These are phyloP conservation scores for Chrysaora quinquecirrha DNA, from an alignment of 30 jellyfish, hydroid and myxozoan species.

Conservation along the genomic window DNA sequence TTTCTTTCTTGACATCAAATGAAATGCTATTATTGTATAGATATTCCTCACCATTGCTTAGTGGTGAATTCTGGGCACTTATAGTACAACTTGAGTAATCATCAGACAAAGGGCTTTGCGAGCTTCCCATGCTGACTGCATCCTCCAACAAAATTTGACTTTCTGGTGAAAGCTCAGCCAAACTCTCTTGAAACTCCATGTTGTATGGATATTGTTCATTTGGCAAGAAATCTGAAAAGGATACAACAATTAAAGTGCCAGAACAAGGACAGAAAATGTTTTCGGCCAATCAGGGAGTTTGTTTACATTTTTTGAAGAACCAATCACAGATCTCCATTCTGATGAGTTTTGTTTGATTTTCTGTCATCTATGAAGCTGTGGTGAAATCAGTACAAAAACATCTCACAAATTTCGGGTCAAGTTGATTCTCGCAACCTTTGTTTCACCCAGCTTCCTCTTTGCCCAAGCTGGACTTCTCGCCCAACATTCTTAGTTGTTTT, in stretches of 20 bases:
- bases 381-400: neutral
- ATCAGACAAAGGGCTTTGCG: slow-evolving; percentile 62
- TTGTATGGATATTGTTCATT: slow-evolving; percentile 61
- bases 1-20: slow-evolving; percentile 41
- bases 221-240: slow-evolving; percentile 44
- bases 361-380: neutral
- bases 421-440: neutral
- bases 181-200: slow-evolving; percentile 36
- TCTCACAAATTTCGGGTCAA: too few species aligned
- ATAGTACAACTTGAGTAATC: slow-evolving; percentile 37
- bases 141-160: slow-evolving; percentile 47
- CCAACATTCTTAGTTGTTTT: too few species aligned
- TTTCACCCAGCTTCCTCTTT: too few species aligned
- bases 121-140: slow-evolving; percentile 39
- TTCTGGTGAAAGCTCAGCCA: slow-evolving; percentile 68
- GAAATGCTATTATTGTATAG: slow-evolving; percentile 5
- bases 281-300: neutral
- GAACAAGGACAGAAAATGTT: too few species aligned
- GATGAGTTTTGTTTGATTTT: neutral
- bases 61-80: slow-evolving; percentile 66
- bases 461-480: too few species aligned
- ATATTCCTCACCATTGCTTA: slow-evolving; percentile 26
- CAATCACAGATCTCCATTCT: too few species aligned
- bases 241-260: too few species aligned
- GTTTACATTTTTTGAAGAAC: too few species aligned